Conservation (phyloP, 2,888 invertebrate species). For the Saturnia japonica region DNA sequence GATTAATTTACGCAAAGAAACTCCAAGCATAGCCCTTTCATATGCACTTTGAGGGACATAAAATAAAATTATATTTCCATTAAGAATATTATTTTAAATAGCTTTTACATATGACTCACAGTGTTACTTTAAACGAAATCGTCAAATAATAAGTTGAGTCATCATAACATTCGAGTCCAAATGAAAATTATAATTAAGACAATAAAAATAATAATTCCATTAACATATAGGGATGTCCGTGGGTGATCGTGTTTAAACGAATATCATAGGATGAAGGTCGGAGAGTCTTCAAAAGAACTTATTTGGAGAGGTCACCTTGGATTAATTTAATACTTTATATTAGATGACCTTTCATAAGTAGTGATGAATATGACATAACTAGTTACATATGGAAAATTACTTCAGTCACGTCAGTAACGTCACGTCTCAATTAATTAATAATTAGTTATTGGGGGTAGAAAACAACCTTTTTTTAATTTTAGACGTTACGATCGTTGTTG, state of each 20-base stretch:
- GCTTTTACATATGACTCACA: slow-evolving; percentile 1
- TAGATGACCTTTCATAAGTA: slow-evolving; percentile 1
- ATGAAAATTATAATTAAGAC: slow-evolving; percentile 24
- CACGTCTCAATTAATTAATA: too few relatives aligned
- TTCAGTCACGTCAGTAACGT: too few relatives aligned
- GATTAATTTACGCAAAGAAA: too few relatives aligned
- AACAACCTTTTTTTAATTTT: too few relatives aligned
- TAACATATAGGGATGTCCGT: slow-evolving; percentile 33
- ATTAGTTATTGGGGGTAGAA: too few relatives aligned
- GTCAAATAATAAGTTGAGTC: slow-evolving; percentile 2
- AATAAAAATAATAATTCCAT: slow-evolving; percentile 3
- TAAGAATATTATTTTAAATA: neutral
- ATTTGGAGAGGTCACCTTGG: slow-evolving; percentile 22
- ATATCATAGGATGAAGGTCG: slow-evolving; percentile 35
- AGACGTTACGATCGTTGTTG: too few relatives aligned
- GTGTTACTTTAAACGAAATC: slow-evolving; percentile 10
- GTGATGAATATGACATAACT: neutral
- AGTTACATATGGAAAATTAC: too few relatives aligned
- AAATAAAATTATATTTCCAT: too few relatives aligned
- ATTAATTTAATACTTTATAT: slow-evolving; percentile 4
- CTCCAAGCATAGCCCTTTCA: too few relatives aligned
- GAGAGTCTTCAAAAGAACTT: slow-evolving; percentile 10
- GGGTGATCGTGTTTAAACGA: slow-evolving; percentile 33
- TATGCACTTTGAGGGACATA: too few relatives aligned
- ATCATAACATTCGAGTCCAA: slow-evolving; percentile 23